Evolutionary conservation across 2,888 invertebrate species (phyloP).

Genomic region (Pachymerium ferrugineum): DNA sequence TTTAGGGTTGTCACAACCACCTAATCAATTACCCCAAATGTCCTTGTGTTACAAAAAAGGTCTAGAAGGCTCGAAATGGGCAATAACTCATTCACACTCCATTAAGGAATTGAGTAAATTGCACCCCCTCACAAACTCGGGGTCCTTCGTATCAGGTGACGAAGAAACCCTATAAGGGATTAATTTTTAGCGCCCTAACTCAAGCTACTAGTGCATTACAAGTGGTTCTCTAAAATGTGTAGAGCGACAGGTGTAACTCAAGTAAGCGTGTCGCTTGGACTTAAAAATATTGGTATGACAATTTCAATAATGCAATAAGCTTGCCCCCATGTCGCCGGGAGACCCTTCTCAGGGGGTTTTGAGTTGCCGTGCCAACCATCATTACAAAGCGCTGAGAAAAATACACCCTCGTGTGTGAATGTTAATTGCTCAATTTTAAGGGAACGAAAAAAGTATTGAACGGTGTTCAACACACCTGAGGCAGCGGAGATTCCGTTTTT

Average conservation of each 20-base stretch:
- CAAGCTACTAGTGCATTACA: neutral
- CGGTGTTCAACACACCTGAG: neutral
- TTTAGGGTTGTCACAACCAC: neutral
- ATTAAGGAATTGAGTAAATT: neutral
- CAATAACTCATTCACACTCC: neutral
- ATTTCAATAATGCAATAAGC: constrained; percentile 13
- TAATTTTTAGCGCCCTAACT: neutral
- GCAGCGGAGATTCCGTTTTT: neutral
- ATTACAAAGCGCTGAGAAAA: neutral
- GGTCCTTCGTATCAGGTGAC: neutral
- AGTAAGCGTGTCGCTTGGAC: neutral
- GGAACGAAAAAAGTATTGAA: neutral
- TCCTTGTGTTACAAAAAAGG: neutral
- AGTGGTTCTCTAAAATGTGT: neutral
- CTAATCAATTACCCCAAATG: neutral
- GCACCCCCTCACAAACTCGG: neutral
- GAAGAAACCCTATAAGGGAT: neutral
- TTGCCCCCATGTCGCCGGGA: neutral
- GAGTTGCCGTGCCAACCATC: neutral
- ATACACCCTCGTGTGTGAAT: neutral
- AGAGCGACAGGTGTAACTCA: neutral
- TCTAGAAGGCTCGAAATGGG: neutral
- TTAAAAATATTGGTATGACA: neutral
- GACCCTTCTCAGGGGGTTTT: neutral
- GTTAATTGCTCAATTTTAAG: neutral